Conservation (phyloP, 2,797 vertebrate species). For the Parauchenoglanis ngamensis region DNA sequence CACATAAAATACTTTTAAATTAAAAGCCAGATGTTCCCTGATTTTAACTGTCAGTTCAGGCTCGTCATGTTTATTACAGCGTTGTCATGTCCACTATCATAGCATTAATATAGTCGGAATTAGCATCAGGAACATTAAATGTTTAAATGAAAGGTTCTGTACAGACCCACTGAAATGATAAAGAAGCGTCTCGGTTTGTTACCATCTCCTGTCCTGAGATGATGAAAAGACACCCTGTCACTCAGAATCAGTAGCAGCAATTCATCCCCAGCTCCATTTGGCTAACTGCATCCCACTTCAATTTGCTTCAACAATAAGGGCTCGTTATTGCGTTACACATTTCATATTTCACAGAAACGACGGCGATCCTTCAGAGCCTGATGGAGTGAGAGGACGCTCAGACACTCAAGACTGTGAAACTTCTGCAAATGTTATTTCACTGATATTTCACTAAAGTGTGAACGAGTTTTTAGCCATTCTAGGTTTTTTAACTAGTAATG, state of each 20-base stretch:
- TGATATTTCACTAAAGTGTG: background rate
- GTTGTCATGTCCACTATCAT: too few species aligned
- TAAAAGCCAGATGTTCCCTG: background rate
- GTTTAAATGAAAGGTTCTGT: background rate
- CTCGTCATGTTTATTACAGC: background rate
- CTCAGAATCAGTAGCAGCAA: constrained; percentile 25
- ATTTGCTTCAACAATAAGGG: constrained; percentile 41
- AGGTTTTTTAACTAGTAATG: background rate
- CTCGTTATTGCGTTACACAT: constrained; percentile 48
- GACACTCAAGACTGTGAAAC: background rate
- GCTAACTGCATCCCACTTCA: constrained; percentile 40
- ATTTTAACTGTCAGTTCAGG: background rate
- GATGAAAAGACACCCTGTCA: constrained; percentile 26
- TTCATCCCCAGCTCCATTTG: constrained; percentile 37
- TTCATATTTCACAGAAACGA: constrained; percentile 34
- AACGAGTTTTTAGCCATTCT: background rate
- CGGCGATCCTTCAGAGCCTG: background rate
- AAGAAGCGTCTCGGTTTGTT: background rate
- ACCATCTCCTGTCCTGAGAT: constrained; percentile 1
- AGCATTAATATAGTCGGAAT: too few species aligned
- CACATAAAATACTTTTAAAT: background rate
- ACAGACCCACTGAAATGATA: background rate
- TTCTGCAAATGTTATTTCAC: background rate
- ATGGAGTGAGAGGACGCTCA: too few species aligned
- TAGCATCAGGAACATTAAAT: background rate